Conservation (phyloP, 1,140 invertebrate genomes). For the Bombus difficillimus region DNA sequence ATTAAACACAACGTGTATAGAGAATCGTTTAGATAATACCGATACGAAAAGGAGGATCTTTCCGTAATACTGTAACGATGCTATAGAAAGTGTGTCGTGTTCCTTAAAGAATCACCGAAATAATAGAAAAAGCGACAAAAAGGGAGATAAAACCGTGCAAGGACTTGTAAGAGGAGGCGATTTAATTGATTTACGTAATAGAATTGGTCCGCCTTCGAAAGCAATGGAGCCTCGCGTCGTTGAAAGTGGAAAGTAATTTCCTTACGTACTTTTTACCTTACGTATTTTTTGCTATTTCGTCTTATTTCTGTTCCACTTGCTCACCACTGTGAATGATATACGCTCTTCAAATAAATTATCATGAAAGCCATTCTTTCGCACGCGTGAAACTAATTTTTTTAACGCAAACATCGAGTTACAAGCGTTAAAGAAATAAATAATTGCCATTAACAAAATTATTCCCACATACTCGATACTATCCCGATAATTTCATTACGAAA, state of each 20-base stretch:
- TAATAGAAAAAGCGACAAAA: background rate
- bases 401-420: no score
- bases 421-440: background rate
- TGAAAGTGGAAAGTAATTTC: conserved; percentile 42
- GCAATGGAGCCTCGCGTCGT: background rate
- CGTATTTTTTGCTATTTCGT: conserved; percentile 20
- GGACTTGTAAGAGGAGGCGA: background rate
- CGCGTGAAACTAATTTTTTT: background rate
- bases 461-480: no score
- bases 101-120: background rate
- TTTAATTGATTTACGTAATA: conserved; percentile 31
- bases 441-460: background rate
- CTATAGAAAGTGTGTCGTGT: background rate
- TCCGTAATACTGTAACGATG: background rate
- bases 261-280: background rate
- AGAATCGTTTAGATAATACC: no score
- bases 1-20: no score
- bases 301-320: conserved; percentile 36
- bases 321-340: conserved; percentile 26
- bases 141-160: no score
- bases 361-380: conserved; percentile 6
- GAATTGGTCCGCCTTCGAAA: background rate
- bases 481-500: background rate
- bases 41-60: background rate
- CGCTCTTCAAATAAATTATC: conserved; percentile 23